Base-by-base conservation (phyloP, 2,888 invertebrate genomes). In the Branchellion lobata region DNA sequence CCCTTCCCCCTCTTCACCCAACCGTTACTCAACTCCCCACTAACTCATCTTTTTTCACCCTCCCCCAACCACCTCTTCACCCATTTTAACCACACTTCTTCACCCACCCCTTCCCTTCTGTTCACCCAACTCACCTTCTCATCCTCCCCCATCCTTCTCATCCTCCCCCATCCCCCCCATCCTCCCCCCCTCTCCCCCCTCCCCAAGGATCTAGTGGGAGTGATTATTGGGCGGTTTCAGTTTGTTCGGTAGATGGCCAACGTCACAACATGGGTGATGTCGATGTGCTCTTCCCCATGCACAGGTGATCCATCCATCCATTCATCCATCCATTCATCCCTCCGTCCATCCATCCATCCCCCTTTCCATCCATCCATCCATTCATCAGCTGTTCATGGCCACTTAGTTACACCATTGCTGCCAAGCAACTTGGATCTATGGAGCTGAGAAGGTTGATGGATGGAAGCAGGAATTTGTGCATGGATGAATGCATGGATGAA, bases 231-330 rank as follows among this genome's bases (percentile, higher is more conserved):
- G 97, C 95, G 21, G 92, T 98, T 51, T 94, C 96, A 84, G 91
- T 98, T 47, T 97, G 97, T 86, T 96, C 96, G 0, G 93, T 96
- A 82, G 97, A 98, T 87, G 97, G 97, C 0, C 97, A 98, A 87
- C 57, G 82, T 53, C 81, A 82, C 77, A 76, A 75, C 51, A 76
- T 82, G 21, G 98, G 97, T 78, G 96, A 98, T 87, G 93, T 93
- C 73, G 91, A 91, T 69, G 91, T 93, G 74, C 95, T 96, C 77
- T 96, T 97, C 88, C 96, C 96, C 40, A 90, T 98, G 79, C 98
- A 98, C 88, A 96, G 96, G 83, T 57, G 14, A 40, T 40, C 5
- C 14, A 40, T 40, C 5, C 14, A 40, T 40, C 14, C 14, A 40
- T 40, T 8, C 14, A 40, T 40, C 40, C 40, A 40, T 40, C 40